Evolutionary conservation across 1,140 invertebrate genomes (phyloP).

Genomic region (Drosophila pectinifera): DNA sequence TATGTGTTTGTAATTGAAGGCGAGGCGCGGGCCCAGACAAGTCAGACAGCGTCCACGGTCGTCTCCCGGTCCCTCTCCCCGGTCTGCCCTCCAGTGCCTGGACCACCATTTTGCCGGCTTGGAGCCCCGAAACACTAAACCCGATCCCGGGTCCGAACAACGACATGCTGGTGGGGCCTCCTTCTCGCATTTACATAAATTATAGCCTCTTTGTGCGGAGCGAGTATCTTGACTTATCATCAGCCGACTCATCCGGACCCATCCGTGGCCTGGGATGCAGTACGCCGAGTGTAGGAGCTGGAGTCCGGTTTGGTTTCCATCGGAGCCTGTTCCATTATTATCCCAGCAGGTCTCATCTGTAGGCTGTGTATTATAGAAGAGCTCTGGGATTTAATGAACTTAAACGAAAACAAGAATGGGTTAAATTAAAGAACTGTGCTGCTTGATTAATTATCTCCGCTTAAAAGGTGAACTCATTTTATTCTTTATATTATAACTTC

Average conservation of each 20-base stretch:
- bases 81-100: conserved; percentile 11
- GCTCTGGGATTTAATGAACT: background rate
- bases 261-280: conserved; percentile 1
- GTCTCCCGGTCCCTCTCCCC: conserved; percentile 7
- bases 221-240: conserved; percentile 52
- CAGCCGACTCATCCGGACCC: conserved; percentile 31
- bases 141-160: conserved; percentile 22
- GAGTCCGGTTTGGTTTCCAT: background rate
- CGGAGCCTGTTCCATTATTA: conserved; percentile 9
- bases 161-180: conserved; percentile 59
- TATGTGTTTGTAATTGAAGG: conserved; percentile 84
- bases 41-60: conserved; percentile 12
- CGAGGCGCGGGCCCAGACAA: conserved; percentile 58
- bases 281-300: background rate
- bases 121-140: conserved; percentile 24
- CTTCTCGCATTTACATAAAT: conserved; percentile 72
- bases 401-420: background rate
- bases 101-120: conserved; percentile 57
- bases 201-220: conserved; percentile 61
- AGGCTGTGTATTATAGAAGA: background rate
- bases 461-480: too few species aligned
- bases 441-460: too few species aligned
- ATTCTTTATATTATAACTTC: too few species aligned
- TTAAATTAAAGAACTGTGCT: too few species aligned
- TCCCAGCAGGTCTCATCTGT: conserved; percentile 21